Evolutionary conservation across 2,888 invertebrate genomes (phyloP), one percentile per base, ranked within the genome.

Genomic region (Aphidius colemani): DNA sequence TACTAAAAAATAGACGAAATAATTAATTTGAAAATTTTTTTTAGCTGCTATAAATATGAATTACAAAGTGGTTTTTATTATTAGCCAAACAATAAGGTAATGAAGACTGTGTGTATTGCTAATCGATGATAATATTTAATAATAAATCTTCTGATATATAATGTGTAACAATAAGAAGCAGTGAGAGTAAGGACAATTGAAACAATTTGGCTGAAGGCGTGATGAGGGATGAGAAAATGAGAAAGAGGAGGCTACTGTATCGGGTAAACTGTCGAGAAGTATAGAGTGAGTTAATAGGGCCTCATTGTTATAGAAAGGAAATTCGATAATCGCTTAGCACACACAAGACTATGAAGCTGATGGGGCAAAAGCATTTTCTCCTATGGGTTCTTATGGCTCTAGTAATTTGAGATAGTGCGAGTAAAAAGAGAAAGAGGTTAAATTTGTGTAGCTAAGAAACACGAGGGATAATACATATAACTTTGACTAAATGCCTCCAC

Each of bases 261-360:
- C 66, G 68, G 69, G 67, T 71, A 66, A 64, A 69, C 66, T 68
- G 69, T 66, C 59, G 65, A 30, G 0, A 30, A 30, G 5, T 30
- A 71, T 73, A 77, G 79, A 77, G 80, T 79, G 79, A 81, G 82
- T 81, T 82, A 82, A 82, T 82, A 81, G 81, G 81, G 79, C 81
- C 81, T 79, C 80, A 82, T 81, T 82, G 81, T 82, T 81, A 78
- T 77, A 76, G 76, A 75, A 77, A 81, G 82, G 81, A 81, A 82
- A 82, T 81, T 82, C 82, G 82, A 82, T 82, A 81, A 82, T 81
- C 82, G 81, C 81, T 80, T 75, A 77, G 78, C 77, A 81, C 79
- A 82, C 78, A 79, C 77, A 76, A 70, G 75, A 70, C 71, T 70
- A 70, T 70, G 72, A 72, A 68, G 70, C 67, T 68, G 70, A 71